Evolutionary conservation across 2,888 invertebrate species (phyloP), one percentile per base, ranked within the genome.

Genomic region (Eupithecia vulgata): DNA sequence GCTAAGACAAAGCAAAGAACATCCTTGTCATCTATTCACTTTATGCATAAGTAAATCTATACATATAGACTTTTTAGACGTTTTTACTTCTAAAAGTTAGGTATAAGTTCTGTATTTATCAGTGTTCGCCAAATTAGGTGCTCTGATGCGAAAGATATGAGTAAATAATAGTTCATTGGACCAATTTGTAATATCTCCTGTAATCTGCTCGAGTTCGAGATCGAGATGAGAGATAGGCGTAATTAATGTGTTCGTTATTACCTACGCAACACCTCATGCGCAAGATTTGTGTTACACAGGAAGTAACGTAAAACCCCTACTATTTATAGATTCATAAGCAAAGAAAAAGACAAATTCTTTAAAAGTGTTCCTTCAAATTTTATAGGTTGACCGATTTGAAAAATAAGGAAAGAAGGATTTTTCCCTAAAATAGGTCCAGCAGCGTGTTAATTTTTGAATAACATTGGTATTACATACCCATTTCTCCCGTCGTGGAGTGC

Each of bases 401-500:
- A 21, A 52, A 10, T 52, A 52, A 3, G 48, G 48, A n/a, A 48
- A 48, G n/a, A 48, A 48, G n/a, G 48, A 52, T 21, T 52, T 52
- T 52, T 0, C 3, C 21, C 48, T 21, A 52, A n/a, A 52, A 21
- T n/a, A 8, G n/a, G n/a, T 45, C 45, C 17, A 45, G 15, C 45
- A 48, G n/a, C n/a, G n/a, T 52, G 21, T n/a, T 52, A 8, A 6
- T 52, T n/a, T n/a, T 10, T 8, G 48, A 52, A 21, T 10, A 10
- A 62, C 15, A 10, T 7, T 37, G 35, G 10, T 37, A 15, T 17
- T 15, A 45, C 84, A 65, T 83, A 95, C 96, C 95, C 85, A 96
- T 95, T 82, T 95, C 92, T 17, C 93, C 92, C 70, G 95, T 95
- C 17, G 96, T 96, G 12, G 95, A 95, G 80, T 95, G 96, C 0